A percentile compares a stretch with the other conserved stretches of the same genome.
phyloP scores from a whole-genome alignment of 2,888 invertebrate species.

The Volucella inanis region DNA sequence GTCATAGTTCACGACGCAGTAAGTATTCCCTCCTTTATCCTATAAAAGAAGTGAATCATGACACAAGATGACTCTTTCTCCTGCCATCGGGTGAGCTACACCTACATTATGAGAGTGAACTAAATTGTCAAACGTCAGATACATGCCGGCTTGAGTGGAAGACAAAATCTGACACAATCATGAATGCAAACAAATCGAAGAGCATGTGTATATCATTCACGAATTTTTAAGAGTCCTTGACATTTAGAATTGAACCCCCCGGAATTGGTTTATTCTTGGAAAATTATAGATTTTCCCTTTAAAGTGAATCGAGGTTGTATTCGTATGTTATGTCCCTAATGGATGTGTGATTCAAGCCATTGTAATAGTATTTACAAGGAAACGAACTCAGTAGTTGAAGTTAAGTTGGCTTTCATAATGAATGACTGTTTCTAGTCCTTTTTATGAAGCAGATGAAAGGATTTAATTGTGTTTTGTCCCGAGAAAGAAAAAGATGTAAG shows the following conservation, averaged over 20 bases:
- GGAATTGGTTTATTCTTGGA: slow-evolving; percentile 1
- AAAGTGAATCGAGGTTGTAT: slow-evolving; percentile 44
- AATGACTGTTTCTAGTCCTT: not conserved
- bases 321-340: slow-evolving; percentile 42
- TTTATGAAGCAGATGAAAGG: slow-evolving; percentile 23
- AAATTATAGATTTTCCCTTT: slow-evolving; percentile 16
- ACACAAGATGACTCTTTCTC: not conserved
- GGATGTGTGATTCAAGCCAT: slow-evolving; percentile 60
- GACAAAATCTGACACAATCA: slow-evolving; percentile 45
- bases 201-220: slow-evolving; percentile 3
- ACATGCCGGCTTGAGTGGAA: slow-evolving; percentile 46
- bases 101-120: slow-evolving; percentile 16
- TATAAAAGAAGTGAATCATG: not conserved
- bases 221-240: slow-evolving; percentile 25
- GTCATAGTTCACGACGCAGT: slow-evolving; percentile 4
- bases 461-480: slow-evolving; percentile 12
- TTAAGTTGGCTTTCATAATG: slow-evolving; percentile 5
- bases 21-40: slow-evolving; percentile 1
- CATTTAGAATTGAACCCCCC: slow-evolving; percentile 33
- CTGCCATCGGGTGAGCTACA: not conserved
- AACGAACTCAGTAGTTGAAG: slow-evolving; percentile 25
- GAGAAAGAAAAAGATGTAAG: too few relatives aligned
- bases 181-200: slow-evolving; percentile 65
- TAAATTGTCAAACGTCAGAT: slow-evolving; percentile 60
- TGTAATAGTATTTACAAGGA: slow-evolving; percentile 52